Base-by-base conservation (phyloP, 2,888 invertebrate species). In the Willowsia nigromaculata region DNA sequence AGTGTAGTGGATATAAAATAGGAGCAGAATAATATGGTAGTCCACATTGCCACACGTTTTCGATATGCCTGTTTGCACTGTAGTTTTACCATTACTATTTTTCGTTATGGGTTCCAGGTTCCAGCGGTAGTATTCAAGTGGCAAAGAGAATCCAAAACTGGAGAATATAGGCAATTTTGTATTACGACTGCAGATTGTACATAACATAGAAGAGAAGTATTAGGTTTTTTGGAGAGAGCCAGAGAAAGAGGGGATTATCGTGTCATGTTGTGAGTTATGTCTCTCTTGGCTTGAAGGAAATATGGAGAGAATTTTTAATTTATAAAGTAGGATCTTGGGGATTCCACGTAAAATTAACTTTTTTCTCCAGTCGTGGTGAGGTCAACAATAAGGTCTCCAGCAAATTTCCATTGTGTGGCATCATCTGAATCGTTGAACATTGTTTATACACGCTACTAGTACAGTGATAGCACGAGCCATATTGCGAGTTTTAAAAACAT, bases 271-370 rank as follows among this genome's bases (percentile, higher is more conserved):
- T 88, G 88, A 88, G 18, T 88, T 88, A 88, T 88, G 88, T 88
- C 88, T 88, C 88, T 88, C 88, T 74, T 83, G 88, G 88, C 88
- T 88, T 88, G 88, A 88, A 88, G 88, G 83, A 83, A 88, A 88
- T 88, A 88, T 88, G 83, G 83, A 88, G 83, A 88, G 88, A 88
- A 88, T 88, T 88, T 88, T 88, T 88, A 88, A 88, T 88, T 88
- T 88, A 88, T 88, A 88, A 88, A 88, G 88, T 88, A 88, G 88
- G 88, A 88, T 88, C 88, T 83, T 62, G 88, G 88, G 88, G 88
- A 88, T 88, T 83, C 76, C 30, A 33, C 30, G 40, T 71, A 83
- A 88, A 88, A 83, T 88, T 83, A 83, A 83, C 59, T 88, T 88
- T 88, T 86, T 88, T 88, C 25, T 27, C 30, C 7, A 56, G 9